Evolutionary conservation across 2,113 vertebrate species (phyloP), one percentile per base, ranked within the genome.

Genomic region (Elachura formosa): DNA sequence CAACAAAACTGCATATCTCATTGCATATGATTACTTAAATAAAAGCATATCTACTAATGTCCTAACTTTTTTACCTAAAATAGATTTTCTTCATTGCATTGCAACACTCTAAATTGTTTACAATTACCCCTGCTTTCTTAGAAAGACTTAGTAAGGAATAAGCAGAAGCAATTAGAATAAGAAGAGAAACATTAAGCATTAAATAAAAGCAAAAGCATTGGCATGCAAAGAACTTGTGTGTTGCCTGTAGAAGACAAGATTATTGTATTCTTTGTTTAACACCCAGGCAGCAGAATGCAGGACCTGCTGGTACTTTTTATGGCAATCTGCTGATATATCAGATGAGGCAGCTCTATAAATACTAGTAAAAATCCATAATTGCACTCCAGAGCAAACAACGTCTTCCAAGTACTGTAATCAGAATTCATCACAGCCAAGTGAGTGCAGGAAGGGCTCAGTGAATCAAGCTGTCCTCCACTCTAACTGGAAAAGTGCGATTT

Each of bases 101-200:
- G 67, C 58, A 93, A 81, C 62, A 29, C 31, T 80, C 58, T 91
- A 94, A 97, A 97, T 95, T 78, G 93, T 77, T 71, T 90, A 46
- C 64, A 96, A 97, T 97, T 98, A 96, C 83, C 77, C 78, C 69
- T 77, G 73, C 59, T 97, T 90, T 64, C 72, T 95, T 84, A 94
- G 93, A 95, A 92, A 87, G 91, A 55, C 85, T 93, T 92, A 84
- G 76, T 59, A 94, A 92, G 77, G 93, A 95, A 96, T 96, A 89
- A 97, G 94, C 85, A 96, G 93, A 63, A 90, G 81, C 81, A 95
- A 98, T 97, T 97, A 97, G 64, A 94, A 95, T 96, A 96, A 94
- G 93, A 97, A 95, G 36, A 82, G 90, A 91, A 86, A 94, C 23
- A 82, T 90, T 96, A 91, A 96, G 84, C 55, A 25, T 14, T 83